phyloP scores from a whole-genome alignment of 2,113 vertebrate species.

The Engraulis encrasicolus region DNA sequence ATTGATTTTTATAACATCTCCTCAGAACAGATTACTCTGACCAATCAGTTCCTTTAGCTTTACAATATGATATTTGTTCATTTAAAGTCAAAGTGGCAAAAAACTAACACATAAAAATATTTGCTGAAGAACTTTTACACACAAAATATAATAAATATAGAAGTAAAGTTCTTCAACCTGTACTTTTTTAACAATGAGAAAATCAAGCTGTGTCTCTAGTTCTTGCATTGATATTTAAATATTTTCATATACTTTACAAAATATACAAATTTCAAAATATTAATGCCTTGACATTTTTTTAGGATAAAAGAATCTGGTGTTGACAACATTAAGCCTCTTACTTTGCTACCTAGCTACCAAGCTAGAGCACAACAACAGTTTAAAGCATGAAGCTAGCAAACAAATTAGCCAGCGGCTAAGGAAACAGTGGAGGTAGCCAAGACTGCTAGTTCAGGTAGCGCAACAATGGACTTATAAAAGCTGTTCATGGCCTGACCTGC shows the following conservation, averaged over 20 bases:
- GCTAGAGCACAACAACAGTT: neutral
- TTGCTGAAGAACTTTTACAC: slow-evolving; percentile 20
- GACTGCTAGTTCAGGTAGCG: slow-evolving; percentile 2
- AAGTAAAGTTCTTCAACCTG: slow-evolving; percentile 20
- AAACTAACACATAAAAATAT: slow-evolving; percentile 15
- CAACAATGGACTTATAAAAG: slow-evolving; percentile 10
- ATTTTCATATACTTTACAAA: slow-evolving; percentile 15
- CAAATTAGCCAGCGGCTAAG: slow-evolving; percentile 9
- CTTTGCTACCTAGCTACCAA: slow-evolving; percentile 14
- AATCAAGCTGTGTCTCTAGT: slow-evolving; percentile 22
- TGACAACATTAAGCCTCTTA: neutral
- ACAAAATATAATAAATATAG: slow-evolving; percentile 20
- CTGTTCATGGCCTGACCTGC: neutral
- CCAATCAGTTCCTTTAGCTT: neutral
- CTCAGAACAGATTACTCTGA: neutral
- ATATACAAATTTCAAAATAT: slow-evolving; percentile 18
- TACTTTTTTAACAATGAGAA: slow-evolving; percentile 18
- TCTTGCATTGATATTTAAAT: neutral
- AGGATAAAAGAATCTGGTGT: slow-evolving; percentile 13
- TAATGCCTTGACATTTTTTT: slow-evolving; percentile 6
- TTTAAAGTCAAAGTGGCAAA: neutral
- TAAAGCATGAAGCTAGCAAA: neutral
- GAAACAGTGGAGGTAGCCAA: slow-evolving; percentile 22
- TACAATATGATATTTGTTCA: neutral
- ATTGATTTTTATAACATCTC: neutral